phyloP scores from a whole-genome alignment of 2,888 invertebrate genomes.

The Synergus japonicus region DNA sequence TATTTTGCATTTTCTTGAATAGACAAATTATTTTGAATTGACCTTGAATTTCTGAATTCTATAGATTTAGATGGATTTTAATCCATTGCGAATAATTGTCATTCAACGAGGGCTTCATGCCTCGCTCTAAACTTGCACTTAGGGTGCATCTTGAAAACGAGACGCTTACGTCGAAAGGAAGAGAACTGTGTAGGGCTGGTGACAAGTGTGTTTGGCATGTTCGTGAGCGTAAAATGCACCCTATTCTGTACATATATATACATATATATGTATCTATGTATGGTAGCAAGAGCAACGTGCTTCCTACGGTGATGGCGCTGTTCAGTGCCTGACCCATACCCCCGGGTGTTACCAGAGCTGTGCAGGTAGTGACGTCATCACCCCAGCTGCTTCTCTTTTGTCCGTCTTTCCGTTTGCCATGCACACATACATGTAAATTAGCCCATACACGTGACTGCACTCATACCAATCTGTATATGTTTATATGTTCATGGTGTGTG shows the following conservation, averaged over 20 bases:
- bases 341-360: constrained; percentile 63
- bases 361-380: constrained; percentile 73
- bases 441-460: neutral
- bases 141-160: constrained; percentile 1
- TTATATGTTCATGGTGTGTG: constrained; percentile 27
- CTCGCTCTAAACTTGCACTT: constrained; percentile 12
- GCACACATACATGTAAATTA: neutral
- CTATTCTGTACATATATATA: neutral
- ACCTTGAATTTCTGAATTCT: too few species aligned
- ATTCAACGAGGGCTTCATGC: neutral
- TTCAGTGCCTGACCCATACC: constrained; percentile 69
- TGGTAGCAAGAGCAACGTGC: neutral
- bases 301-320: constrained; percentile 37
- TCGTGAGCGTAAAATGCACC: constrained; percentile 19
- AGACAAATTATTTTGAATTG: too few species aligned
- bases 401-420: constrained; percentile 43
- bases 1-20: too few species aligned
- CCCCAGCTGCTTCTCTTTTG: constrained; percentile 65
- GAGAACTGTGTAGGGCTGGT: neutral
- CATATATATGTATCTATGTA: neutral
- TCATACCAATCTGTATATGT: neutral
- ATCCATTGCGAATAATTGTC: neutral
- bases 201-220: constrained; percentile 3
- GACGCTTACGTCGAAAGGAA: neutral
- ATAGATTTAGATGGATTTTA: too few species aligned